A percentile compares a stretch with the other conserved stretches of the same genome.
phyloP scores from a whole-genome alignment of 2,888 invertebrate genomes.

The Eilema sororculum region DNA sequence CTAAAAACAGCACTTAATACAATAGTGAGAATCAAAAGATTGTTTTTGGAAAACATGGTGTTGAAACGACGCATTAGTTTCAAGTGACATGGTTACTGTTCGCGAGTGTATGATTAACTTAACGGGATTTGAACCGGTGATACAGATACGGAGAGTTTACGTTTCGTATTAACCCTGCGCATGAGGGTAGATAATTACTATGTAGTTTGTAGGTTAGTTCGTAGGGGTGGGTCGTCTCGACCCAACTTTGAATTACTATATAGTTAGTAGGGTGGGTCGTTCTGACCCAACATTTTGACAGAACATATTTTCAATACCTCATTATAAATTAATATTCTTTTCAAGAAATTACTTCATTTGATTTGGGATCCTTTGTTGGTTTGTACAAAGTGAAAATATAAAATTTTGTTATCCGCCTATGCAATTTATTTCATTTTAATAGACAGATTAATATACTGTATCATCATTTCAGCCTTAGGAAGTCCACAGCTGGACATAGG shows the following conservation, averaged over 20 bases:
- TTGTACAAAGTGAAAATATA: too few species aligned
- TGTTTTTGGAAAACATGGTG: slow-evolving; percentile 31
- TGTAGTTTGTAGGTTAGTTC: neutral
- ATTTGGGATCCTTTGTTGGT: too few species aligned
- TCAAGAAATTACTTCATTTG: neutral
- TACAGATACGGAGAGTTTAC: slow-evolving; percentile 22
- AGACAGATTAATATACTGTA: too few species aligned
- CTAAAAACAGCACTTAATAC: slow-evolving; percentile 20
- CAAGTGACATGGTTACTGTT: slow-evolving; percentile 11
- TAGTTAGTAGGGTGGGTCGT: neutral
- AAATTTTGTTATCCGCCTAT: too few species aligned
- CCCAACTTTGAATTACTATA: neutral
- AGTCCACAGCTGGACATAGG: too few species aligned
- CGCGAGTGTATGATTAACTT: neutral
- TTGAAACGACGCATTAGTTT: slow-evolving; percentile 16
- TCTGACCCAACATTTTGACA: neutral
- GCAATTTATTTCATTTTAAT: too few species aligned
- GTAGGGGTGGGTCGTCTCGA: neutral
- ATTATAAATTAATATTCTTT: neutral
- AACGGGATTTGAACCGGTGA: slow-evolving; percentile 39
- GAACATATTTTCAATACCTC: neutral
- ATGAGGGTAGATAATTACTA: neutral
- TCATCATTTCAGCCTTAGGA: too few species aligned
- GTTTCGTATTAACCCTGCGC: neutral
- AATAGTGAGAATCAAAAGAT: slow-evolving; percentile 30